phyloP scores from a whole-genome alignment of 1,140 invertebrate species.

The Drosophila kepulauana region DNA sequence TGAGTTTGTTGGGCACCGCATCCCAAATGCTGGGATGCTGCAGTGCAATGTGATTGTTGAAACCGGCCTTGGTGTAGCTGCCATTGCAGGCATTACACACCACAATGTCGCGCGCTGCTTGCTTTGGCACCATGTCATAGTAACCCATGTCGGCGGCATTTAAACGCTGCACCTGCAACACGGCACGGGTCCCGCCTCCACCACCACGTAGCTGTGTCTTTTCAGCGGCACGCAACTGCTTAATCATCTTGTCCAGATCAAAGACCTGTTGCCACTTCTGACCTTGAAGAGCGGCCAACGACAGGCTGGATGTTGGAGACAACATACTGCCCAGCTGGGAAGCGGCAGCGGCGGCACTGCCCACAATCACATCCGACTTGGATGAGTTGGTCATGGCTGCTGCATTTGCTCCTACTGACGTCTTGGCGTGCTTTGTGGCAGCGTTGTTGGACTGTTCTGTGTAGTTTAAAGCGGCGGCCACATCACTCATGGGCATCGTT shows the following conservation, averaged over 20 bases:
- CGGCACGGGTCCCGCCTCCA: conserved; percentile 17
- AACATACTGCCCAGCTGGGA: conserved; percentile 43
- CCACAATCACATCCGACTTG: conserved; percentile 42
- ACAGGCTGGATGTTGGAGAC: conserved; percentile 13
- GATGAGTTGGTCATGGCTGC: conserved; percentile 51
- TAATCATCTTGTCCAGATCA: conserved; percentile 78
- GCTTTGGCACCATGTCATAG: conserved; percentile 79
- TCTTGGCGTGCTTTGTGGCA: conserved; percentile 36
- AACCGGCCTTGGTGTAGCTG: conserved; percentile 76
- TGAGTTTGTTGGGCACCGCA: conserved; percentile 66
- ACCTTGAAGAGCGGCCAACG: conserved; percentile 59
- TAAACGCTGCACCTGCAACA: conserved; percentile 70
- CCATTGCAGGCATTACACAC: conserved; percentile 71
- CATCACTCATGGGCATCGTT: conserved; percentile 72
- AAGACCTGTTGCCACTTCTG: conserved; percentile 79
- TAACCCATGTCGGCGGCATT: conserved; percentile 75
- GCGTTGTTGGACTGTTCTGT: conserved; percentile 58
- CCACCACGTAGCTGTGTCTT: conserved; percentile 70
- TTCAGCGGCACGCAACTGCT: conserved; percentile 73
- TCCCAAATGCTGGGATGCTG: conserved; percentile 78
- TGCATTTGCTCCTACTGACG: conserved; percentile 20
- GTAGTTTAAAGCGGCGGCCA: conserved; percentile 55
- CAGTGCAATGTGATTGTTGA: conserved; percentile 76
- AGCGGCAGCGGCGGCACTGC: conserved; percentile 13
- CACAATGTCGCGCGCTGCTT: conserved; percentile 67